phyloP scores from a whole-genome alignment of 1,140 invertebrate genomes.

The Dendroctonus ponderosae region DNA sequence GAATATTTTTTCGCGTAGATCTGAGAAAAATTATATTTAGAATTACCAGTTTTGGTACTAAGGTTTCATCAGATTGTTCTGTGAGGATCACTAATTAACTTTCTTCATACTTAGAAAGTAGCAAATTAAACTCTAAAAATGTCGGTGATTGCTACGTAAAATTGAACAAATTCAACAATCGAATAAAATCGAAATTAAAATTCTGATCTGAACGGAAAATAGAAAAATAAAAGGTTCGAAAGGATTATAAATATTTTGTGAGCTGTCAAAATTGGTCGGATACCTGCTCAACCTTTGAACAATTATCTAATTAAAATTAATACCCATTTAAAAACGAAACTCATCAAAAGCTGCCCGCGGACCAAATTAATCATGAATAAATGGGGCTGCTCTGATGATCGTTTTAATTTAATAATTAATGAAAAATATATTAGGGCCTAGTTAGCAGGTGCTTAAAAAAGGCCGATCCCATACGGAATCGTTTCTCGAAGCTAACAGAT shows the following conservation, averaged over 20 bases:
- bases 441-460: slow-evolving; percentile 50
- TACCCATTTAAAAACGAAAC: slow-evolving; percentile 49
- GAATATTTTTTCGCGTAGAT: too few relatives aligned
- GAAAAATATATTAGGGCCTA: slow-evolving; percentile 48
- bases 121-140: too few relatives aligned
- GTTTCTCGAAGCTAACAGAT: background rate
- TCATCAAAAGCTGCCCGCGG: slow-evolving; percentile 47
- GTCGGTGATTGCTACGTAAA: slow-evolving; percentile 1
- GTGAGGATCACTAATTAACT: too few relatives aligned
- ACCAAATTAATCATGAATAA: slow-evolving; percentile 50
- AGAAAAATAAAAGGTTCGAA: background rate
- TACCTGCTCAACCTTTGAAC: slow-evolving; percentile 42
- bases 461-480: slow-evolving; percentile 29
- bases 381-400: slow-evolving; percentile 49
- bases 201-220: background rate
- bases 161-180: background rate
- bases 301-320: slow-evolving; percentile 54
- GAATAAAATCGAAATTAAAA: background rate
- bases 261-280: slow-evolving; percentile 15
- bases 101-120: too few relatives aligned
- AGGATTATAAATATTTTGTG: slow-evolving; percentile 11
- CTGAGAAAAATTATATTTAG: too few relatives aligned
- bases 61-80: too few relatives aligned
- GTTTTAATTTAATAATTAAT: slow-evolving; percentile 53
- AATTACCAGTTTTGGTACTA: too few relatives aligned